These are phyloP conservation scores for Dendroctonus ponderosae DNA, from an alignment of 1,140 invertebrate species.

Conservation along the genomic window DNA sequence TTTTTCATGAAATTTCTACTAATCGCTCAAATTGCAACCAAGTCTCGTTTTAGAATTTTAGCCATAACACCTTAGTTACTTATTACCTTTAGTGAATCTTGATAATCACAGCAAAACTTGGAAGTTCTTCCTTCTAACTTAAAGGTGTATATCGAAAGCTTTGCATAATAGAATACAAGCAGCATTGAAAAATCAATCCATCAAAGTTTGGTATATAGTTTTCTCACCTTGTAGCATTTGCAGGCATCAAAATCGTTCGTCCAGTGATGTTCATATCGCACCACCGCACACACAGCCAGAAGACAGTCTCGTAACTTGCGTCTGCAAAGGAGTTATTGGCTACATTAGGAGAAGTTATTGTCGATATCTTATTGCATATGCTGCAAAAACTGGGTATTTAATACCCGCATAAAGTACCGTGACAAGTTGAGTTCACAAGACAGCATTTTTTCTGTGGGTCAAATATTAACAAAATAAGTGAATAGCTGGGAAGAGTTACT, in stretches of 20 bases:
- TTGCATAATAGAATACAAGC: neutral
- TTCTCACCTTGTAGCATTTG: slow-evolving; percentile 19
- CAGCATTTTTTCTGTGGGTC: neutral
- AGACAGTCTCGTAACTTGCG: slow-evolving; percentile 35
- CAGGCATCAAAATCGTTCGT: slow-evolving; percentile 19
- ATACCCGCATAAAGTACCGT: slow-evolving; percentile 16
- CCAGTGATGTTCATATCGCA: slow-evolving; percentile 26
- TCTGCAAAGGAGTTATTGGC: slow-evolving; percentile 34
- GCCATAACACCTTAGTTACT: no score
- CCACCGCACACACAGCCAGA: slow-evolving; percentile 38
- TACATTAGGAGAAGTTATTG: slow-evolving; percentile 40
- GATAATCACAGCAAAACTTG: no score
- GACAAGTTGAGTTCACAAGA: slow-evolving; percentile 4
- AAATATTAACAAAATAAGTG: no score
- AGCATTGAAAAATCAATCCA: neutral
- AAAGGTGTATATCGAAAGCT: no score
- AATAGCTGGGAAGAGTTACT: no score
- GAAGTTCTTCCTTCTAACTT: no score
- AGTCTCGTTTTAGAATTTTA: no score
- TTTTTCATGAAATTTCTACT: no score
- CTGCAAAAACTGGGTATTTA: slow-evolving; percentile 18
- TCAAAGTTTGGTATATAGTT: neutral
- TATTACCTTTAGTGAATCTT: no score
- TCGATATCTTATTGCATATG: slow-evolving; percentile 39
- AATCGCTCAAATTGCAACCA: no score